These are phyloP conservation scores for Mus minutoides DNA, from an alignment of 2,797 vertebrate species.

Conservation along the genomic window DNA sequence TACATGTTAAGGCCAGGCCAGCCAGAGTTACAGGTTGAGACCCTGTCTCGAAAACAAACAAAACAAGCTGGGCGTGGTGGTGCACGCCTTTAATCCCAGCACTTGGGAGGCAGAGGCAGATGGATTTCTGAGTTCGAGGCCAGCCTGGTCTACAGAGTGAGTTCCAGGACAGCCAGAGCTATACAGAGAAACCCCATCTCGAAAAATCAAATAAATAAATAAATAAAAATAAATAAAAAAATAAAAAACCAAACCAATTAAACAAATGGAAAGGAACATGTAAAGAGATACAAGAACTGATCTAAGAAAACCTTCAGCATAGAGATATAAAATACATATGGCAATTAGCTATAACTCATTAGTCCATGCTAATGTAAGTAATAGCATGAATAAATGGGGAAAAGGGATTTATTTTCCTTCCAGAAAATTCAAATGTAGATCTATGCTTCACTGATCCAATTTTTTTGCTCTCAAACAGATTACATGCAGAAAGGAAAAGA, in stretches of 20 bases:
- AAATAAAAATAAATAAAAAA: too few species aligned
- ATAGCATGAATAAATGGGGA: not conserved
- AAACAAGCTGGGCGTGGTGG: too few species aligned
- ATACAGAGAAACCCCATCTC: not conserved
- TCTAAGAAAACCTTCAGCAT: not conserved
- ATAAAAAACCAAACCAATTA: not conserved
- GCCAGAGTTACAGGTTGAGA: not conserved
- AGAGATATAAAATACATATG: slow-evolving; percentile 6
- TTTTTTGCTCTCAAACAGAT: not conserved
- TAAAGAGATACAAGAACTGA: slow-evolving; percentile 18
- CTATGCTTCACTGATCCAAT: slow-evolving; percentile 3
- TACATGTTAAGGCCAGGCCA: not conserved
- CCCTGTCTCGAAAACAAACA: not conserved
- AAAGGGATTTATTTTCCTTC: slow-evolving; percentile 14
- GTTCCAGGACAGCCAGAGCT: not conserved
- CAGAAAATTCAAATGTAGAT: slow-evolving; percentile 16
- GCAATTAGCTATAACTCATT: not conserved
- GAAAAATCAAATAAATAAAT: too few species aligned
- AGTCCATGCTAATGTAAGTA: not conserved
- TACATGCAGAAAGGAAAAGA: not conserved
- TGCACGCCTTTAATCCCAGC: not conserved
- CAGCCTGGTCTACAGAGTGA: not conserved
- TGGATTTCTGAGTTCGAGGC: not conserved
- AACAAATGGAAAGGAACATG: not conserved
- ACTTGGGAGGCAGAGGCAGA: not conserved